Evolutionary conservation across 1,140 invertebrate species (phyloP), one percentile per base, ranked within the genome.

Genomic region (Harlomillsia oculata): DNA sequence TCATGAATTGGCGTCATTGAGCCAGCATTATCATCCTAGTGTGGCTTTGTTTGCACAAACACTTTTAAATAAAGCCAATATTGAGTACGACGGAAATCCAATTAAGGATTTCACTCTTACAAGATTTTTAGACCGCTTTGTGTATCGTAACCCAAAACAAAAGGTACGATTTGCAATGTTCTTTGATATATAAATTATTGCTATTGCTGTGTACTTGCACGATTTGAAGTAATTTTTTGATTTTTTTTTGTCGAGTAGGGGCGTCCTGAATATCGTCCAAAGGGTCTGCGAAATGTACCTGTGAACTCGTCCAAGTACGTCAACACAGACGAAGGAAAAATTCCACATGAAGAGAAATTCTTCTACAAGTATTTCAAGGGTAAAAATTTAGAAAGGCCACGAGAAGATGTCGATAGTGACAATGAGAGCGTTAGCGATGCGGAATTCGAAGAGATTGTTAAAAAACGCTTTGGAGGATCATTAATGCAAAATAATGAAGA

Each of bases 61-160:
- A 53, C 75, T 97, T n/a, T 65, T 93, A 1, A 72, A 84, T 62
- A 82, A 85, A 79, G 70, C 76, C 72, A 68, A 66, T 48, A 85
- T 97, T 29, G 76, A 81, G 23, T 97, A 97, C 68, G 78, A 80
- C 50, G 93, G 95, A 0, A 90, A 98, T 75, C 93, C 94, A 0
- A 71, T 97, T 0, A 79, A 87, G 67, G 94, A 98, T 73, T 92
- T 97, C 67, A 86, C 84, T 0, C 71, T 89, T 1, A 84, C 89
- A 23, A 75, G 88, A 56, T 98, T 97, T 69, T 73, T 97, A 11
- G 93, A 98, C 69, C 77, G 92, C 53, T 97, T 96, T 72, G 89
- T 91, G 2, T 97, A 91, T 67, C 90, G 94, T 71, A 98, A 98
- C 76, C 91, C 94, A 0, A 97, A 97, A 71, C 83, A 59, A 20